phyloP scores from a whole-genome alignment of 2,113 vertebrate genomes.

The Vulpes ferrilata region DNA sequence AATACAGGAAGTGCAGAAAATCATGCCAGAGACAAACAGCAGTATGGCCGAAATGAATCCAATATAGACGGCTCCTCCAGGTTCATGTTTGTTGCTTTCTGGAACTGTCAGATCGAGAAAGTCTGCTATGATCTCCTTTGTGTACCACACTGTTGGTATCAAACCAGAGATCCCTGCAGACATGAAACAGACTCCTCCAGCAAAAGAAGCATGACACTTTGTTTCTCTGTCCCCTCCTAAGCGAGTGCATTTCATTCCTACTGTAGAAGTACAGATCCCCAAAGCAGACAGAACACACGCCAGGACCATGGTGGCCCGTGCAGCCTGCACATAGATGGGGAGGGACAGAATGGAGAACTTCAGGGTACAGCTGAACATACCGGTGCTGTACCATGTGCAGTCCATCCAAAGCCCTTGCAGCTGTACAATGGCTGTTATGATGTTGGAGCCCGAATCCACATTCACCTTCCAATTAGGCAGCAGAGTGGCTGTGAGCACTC shows the following conservation, averaged over 20 bases:
- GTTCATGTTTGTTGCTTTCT: slow-evolving; percentile 96
- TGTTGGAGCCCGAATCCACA: slow-evolving; percentile 93
- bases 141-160: slow-evolving; percentile 96
- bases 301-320: slow-evolving; percentile 96
- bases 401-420: slow-evolving; percentile 99
- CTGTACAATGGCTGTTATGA: slow-evolving; percentile 95
- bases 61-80: slow-evolving; percentile 94
- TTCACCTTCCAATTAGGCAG: slow-evolving; percentile 98
- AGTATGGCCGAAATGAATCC: slow-evolving; percentile 95
- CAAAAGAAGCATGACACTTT: slow-evolving; percentile 92
- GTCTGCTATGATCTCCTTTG: slow-evolving; percentile 93
- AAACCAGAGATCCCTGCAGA: slow-evolving; percentile 92
- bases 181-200: slow-evolving; percentile 93
- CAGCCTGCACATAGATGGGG: slow-evolving; percentile 94
- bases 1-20: slow-evolving; percentile 94
- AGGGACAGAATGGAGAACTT: slow-evolving; percentile 94
- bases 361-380: slow-evolving; percentile 97
- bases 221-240: slow-evolving; percentile 91
- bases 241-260: slow-evolving; percentile 96
- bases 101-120: slow-evolving; percentile 94
- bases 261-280: slow-evolving; percentile 93
- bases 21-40: slow-evolving; percentile 92
- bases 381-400: slow-evolving; percentile 98
- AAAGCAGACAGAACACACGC: slow-evolving; percentile 93
- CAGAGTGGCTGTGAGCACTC: slow-evolving; percentile 93